phyloP scores from a whole-genome alignment of 2,797 vertebrate species.

The Artibeus lituratus region DNA sequence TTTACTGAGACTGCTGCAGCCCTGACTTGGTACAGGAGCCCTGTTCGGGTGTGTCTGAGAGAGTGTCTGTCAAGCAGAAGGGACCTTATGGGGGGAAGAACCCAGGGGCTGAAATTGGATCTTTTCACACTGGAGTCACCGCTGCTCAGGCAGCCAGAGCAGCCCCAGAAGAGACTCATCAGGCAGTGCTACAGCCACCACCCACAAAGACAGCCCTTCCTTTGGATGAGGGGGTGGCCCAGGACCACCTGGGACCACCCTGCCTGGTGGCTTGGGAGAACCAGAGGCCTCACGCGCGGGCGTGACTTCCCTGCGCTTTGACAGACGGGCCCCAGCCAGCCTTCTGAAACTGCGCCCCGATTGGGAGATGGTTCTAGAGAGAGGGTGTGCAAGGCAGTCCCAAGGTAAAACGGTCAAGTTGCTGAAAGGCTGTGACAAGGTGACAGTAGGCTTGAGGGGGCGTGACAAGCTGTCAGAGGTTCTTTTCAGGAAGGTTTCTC shows the following conservation, averaged over 20 bases:
- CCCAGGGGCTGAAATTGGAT: constrained; percentile 38
- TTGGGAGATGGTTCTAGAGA: not conserved
- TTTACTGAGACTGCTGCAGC: constrained; percentile 22
- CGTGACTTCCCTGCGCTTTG: not conserved
- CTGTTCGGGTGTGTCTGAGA: not conserved
- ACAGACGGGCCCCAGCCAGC: not conserved
- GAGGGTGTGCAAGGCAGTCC: not conserved
- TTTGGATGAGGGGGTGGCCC: not conserved
- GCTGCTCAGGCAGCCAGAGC: constrained; percentile 35
- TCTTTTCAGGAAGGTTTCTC: not conserved
- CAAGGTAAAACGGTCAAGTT: not conserved
- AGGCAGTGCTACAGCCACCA: not conserved
- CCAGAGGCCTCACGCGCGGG: not conserved
- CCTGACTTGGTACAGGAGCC: not conserved
- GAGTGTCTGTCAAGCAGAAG: not conserved
- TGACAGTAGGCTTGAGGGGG: not conserved
- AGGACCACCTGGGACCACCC: not conserved
- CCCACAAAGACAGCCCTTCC: not conserved
- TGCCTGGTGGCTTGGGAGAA: not conserved
- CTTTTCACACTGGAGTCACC: constrained; percentile 26
- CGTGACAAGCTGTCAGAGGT: not conserved
- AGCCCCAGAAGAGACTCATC: constrained; percentile 10
- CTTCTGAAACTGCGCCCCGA: not conserved
- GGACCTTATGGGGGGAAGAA: not conserved
- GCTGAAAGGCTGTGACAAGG: not conserved